Conservation (phyloP, 1,140 invertebrate species). For the Bombus impatiens region DNA sequence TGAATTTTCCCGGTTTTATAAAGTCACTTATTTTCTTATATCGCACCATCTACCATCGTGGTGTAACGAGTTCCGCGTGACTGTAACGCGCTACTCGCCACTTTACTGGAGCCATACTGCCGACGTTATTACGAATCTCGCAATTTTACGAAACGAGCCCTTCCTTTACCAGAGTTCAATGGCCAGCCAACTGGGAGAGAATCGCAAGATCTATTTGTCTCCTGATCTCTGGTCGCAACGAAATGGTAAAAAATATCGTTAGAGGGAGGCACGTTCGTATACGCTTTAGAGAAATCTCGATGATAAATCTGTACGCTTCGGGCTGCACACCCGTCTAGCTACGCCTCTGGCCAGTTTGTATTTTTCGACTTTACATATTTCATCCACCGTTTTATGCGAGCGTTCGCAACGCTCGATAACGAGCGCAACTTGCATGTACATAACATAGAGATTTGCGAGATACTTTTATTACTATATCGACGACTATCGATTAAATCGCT, state of each 20-base stretch:
- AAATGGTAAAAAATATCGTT: background rate
- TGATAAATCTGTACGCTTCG: slow-evolving; percentile 55
- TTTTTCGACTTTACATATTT: slow-evolving; percentile 68
- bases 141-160: slow-evolving; percentile 29
- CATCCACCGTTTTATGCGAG: slow-evolving; percentile 53
- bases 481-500: slow-evolving; percentile 64
- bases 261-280: slow-evolving; percentile 55
- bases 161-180: background rate
- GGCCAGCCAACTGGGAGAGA: background rate
- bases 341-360: slow-evolving; percentile 66
- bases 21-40: slow-evolving; percentile 48
- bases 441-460: slow-evolving; percentile 37
- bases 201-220: background rate
- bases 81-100: background rate
- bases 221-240: background rate
- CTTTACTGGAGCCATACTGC: slow-evolving; percentile 25
- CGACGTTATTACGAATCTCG: slow-evolving; percentile 21
- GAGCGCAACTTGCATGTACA: slow-evolving; percentile 23
- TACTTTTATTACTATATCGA: slow-evolving; percentile 65
- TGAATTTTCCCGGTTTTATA: slow-evolving; percentile 35
- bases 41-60: background rate
- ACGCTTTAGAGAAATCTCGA: slow-evolving; percentile 63
- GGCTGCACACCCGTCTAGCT: slow-evolving; percentile 59
- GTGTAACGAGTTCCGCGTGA: slow-evolving; percentile 3
- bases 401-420: slow-evolving; percentile 6